These are phyloP conservation scores for Drosophila jambulina DNA, from an alignment of 1,140 invertebrate species.

Conservation along the genomic window DNA sequence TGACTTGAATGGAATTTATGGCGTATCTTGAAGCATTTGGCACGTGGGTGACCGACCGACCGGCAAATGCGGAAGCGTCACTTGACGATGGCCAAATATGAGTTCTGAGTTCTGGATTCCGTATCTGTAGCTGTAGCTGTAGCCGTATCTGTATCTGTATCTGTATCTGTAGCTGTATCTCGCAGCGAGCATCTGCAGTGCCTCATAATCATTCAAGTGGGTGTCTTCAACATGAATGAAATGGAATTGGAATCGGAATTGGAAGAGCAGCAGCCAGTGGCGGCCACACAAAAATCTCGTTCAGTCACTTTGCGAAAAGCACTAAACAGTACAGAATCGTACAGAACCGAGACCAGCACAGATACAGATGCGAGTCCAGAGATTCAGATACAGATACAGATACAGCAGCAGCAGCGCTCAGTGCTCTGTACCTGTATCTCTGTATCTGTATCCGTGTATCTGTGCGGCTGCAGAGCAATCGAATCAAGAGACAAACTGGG, in stretches of 20 bases:
- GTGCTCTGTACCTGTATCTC: constrained; percentile 12
- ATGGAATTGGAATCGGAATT: constrained; percentile 42
- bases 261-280: constrained; percentile 12
- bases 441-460: constrained; percentile 20
- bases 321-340: constrained; percentile 20
- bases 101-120: constrained; percentile 24
- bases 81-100: constrained; percentile 60
- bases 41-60: constrained; percentile 60
- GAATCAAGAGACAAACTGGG: constrained; percentile 82
- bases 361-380: constrained; percentile 12
- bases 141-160: not conserved
- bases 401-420: not conserved
- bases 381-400: constrained; percentile 25
- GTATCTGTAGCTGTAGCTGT: constrained; percentile 2
- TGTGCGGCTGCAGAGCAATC: constrained; percentile 67
- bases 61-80: constrained; percentile 69
- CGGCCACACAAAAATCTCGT: constrained; percentile 46
- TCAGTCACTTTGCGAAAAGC: constrained; percentile 52
- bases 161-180: constrained; percentile 9
- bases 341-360: constrained; percentile 16
- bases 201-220: constrained; percentile 56
- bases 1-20: constrained; percentile 18
- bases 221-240: constrained; percentile 54
- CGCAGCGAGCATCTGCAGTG: constrained; percentile 43
- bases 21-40: constrained; percentile 39